Base-by-base conservation (phyloP, 2,113 vertebrate genomes). In the Takifugu bimaculatus region DNA sequence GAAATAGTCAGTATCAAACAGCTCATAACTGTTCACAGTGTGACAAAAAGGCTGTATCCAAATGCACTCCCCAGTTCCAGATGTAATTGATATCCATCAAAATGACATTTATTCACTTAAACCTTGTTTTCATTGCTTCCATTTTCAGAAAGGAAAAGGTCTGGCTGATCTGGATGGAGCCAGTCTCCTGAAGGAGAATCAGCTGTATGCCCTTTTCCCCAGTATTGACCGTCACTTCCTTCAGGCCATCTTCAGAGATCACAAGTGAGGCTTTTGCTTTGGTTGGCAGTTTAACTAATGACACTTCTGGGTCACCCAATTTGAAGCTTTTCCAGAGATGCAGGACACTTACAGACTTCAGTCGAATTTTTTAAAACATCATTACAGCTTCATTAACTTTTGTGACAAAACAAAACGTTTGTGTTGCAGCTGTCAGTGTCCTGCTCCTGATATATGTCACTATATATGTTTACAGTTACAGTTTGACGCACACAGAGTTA, bases 161-260 rank as follows among this genome's bases (percentile, higher is more conserved):
- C 78, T 84, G 0, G 54, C 50, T 45, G 85, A 92, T 72, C 67
- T 84, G 9, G 85, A 98, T 62, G 93, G 93, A 79, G 93, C 95
- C 4, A 71, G 90, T 13, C 87, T 93, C 73, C 56, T 99, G 65
- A 98, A 97, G 79, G 96, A 98, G 74, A 93, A 93, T 29, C 91
- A 96, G 60, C 93, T 99, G 11, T 93, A 92, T 78, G 79, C 91
- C 55, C 87, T 93, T 67, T 99, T 97, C 82, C 97, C 97, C 70
- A 83, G 88, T 63, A 93, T 99, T 64, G 94, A 94, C 87, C 88
- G 89, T 13, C 93, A 92, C 81, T 96, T 99, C 70, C 93, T 99
- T 66, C 88, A 88, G 81, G 97, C 98, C 74, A 90, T 98, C 86
- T 97, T 97, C 88, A 93, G 90, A 89, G 93, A 97, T 73, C 88